phyloP scores from a whole-genome alignment of 2,113 vertebrate species.

The Prietella phreatophila region DNA sequence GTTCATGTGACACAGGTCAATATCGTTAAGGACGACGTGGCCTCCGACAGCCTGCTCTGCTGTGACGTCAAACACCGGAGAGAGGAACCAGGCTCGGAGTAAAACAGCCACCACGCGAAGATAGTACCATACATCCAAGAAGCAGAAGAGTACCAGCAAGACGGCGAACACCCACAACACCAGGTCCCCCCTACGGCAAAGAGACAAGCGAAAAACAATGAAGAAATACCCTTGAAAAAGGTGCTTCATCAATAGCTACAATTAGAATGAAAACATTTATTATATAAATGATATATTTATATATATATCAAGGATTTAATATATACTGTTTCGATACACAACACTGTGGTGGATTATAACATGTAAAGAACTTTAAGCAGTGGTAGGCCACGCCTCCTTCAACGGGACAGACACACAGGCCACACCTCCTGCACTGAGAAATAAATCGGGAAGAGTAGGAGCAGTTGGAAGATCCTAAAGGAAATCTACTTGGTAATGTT shows the following conservation, averaged over 20 bases:
- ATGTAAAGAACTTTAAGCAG: not conserved
- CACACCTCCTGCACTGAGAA: not conserved
- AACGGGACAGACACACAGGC: not conserved
- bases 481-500: not conserved
- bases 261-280: not conserved
- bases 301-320: not conserved
- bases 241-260: not conserved
- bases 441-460: not conserved
- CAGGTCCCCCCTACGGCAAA: conserved; percentile 46
- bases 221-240: not conserved
- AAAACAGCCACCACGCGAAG: conserved; percentile 63
- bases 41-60: conserved; percentile 72
- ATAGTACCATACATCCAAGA: conserved; percentile 81
- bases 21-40: conserved; percentile 76
- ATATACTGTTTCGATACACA: not conserved
- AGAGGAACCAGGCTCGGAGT: conserved; percentile 73
- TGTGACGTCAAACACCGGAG: conserved; percentile 75
- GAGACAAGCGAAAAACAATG: not conserved
- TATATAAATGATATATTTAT: too few relatives aligned
- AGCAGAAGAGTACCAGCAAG: conserved; percentile 69
- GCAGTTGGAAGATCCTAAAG: not conserved
- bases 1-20: conserved; percentile 91
- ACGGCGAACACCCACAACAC: conserved; percentile 58
- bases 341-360: not conserved
- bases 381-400: not conserved